Evolutionary conservation across 2,888 invertebrate species (phyloP), one percentile per base, ranked within the genome.

Genomic region (Eutolmus rufibarbis): DNA sequence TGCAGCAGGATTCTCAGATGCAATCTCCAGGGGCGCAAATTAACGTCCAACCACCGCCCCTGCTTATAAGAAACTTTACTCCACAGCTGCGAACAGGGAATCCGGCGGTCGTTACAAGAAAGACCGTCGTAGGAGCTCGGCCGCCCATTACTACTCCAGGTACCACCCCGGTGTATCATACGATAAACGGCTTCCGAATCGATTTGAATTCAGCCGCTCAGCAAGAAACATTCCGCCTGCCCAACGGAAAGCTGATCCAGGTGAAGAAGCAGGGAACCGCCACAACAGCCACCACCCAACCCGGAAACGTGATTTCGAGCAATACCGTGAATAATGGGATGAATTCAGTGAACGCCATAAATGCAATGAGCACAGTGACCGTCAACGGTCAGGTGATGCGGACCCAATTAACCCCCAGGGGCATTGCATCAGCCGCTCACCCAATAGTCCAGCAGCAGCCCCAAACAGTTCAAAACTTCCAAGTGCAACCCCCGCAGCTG

Each of bases 131-230:
- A 37, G 88, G 88, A 2, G 31, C 81, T 9, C 90, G 76, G 90
- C 91, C 28, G 4, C 86, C 88, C n/a, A 34, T 84, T 8, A 43
- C 86, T 12, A 46, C 87, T 0, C 23, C 87, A 0, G 90, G 89
- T 5, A 89, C 86, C 31, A 90, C 91, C 1, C 92, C 92, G 0
- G 93, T 92, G 16, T 93, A 92, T 87, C 93, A 93, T 86, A 93
- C 92, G 1, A 92, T 93, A 23, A 92, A 92, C 79, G 93, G 93
- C 0, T 93, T 90, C 89, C 91, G 92, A 19, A 92, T 93, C 87
- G 93, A 93, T 89, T 90, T 93, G n/a, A 93, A 93, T 89, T 91
- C 92, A 7, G 93, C 93, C 0, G 92, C 93, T 0, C 92, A 92
- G 79, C 93, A 92, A 86, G 93, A 92, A 77, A 92, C 92, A 2